These are phyloP conservation scores for Drosophila nr. medialis DNA, from an alignment of 2,888 invertebrate species.

Conservation along the genomic window DNA sequence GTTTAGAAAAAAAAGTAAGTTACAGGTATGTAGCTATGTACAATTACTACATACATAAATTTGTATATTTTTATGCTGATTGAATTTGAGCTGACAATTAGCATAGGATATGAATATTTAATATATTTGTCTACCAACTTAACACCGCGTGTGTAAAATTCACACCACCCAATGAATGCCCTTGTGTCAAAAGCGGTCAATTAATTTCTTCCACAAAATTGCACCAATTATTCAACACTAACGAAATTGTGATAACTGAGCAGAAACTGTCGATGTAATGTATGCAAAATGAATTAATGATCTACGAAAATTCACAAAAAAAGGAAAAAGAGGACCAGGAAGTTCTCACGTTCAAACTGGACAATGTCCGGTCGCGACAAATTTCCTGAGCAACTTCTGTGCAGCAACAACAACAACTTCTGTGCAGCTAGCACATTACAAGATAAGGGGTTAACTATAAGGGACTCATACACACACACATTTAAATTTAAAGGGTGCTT, in stretches of 20 bases:
- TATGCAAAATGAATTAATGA: constrained; percentile 51
- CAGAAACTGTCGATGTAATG: constrained; percentile 38
- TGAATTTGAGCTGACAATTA: constrained; percentile 20
- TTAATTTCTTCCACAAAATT: constrained; percentile 74
- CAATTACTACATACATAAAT: neutral
- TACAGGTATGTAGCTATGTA: constrained; percentile 4
- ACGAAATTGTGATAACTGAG: constrained; percentile 6
- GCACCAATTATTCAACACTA: constrained; percentile 49
- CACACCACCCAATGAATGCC: constrained; percentile 54
- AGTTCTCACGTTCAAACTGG: constrained; percentile 72
- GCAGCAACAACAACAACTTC: constrained; percentile 11
- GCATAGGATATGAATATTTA: neutral
- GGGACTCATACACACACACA: neutral
- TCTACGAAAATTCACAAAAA: constrained; percentile 42
- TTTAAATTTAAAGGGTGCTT: constrained; percentile 19
- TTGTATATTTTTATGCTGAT: neutral
- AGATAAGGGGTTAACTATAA: constrained; percentile 34
- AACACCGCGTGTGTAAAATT: constrained; percentile 13
- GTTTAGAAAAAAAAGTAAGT: constrained; percentile 37
- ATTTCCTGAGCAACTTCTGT: constrained; percentile 25
- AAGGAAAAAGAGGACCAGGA: constrained; percentile 35
- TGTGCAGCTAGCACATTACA: constrained; percentile 26
- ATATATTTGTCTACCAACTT: neutral
- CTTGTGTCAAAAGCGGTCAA: constrained; percentile 42
- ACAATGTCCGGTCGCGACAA: constrained; percentile 65